phyloP scores from a whole-genome alignment of 2,888 invertebrate genomes.

The Melinaea menophilus region DNA sequence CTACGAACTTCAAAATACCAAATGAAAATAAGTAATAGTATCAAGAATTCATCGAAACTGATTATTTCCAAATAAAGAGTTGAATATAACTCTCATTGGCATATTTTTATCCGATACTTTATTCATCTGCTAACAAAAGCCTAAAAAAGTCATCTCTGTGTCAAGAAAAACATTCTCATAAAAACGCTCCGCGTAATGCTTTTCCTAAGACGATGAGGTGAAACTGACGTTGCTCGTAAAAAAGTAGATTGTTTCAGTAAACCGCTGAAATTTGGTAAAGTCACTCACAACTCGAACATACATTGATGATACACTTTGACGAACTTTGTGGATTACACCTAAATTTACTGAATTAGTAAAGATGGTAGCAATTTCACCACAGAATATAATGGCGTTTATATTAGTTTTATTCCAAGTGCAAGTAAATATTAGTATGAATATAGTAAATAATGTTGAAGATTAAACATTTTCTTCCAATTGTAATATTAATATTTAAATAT shows the following conservation, averaged over 20 bases:
- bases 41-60: too few species aligned
- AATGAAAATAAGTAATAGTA: too few species aligned
- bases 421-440: too few species aligned
- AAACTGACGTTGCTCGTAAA: constrained; percentile 65
- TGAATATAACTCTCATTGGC: not conserved
- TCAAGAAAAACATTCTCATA: constrained; percentile 55
- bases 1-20: too few species aligned
- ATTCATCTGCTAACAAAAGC: too few species aligned
- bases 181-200: constrained; percentile 53
- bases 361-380: not conserved
- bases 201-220: constrained; percentile 55
- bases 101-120: constrained; percentile 13
- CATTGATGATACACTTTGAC: constrained; percentile 46
- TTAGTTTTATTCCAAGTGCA: too few species aligned
- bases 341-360: not conserved
- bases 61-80: too few species aligned
- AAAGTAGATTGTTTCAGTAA: constrained; percentile 55
- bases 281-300: constrained; percentile 37
- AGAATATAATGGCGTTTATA: too few species aligned
- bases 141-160: constrained; percentile 35
- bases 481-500: not conserved
- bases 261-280: constrained; percentile 22
- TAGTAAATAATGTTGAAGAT: not conserved
- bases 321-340: constrained; percentile 37
- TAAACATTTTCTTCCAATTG: not conserved